phyloP scores from a whole-genome alignment of 2,113 vertebrate genomes.

The Pyxicephalus adspersus region DNA sequence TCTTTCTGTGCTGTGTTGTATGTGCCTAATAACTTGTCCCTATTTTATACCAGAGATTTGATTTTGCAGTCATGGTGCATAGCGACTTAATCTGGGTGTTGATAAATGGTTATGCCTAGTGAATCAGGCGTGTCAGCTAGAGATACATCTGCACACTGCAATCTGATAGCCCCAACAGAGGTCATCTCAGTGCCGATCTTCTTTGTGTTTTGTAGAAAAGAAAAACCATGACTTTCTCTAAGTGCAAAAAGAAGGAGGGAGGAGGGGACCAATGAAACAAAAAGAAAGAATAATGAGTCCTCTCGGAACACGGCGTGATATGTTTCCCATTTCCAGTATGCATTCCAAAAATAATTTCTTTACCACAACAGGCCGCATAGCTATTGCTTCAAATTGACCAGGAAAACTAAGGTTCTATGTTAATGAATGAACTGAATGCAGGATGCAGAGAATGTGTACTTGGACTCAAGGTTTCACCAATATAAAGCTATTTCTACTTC shows the following conservation, averaged over 20 bases:
- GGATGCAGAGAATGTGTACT: background rate
- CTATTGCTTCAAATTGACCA: conserved; percentile 21
- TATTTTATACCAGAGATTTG: conserved; percentile 5
- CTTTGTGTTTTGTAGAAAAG: conserved; percentile 23
- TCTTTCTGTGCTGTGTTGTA: background rate
- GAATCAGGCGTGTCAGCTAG: conserved; percentile 45
- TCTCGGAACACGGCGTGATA: conserved; percentile 50
- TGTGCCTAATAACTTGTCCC: background rate
- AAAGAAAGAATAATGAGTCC: conserved; percentile 18
- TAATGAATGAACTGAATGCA: conserved; percentile 9
- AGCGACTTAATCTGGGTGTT: conserved; percentile 31
- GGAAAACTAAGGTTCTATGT: conserved; percentile 12
- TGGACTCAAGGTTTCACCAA: background rate
- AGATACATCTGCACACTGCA: conserved; percentile 38
- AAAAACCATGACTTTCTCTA: conserved; percentile 12
- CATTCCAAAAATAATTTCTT: conserved; percentile 36
- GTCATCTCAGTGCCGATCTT: conserved; percentile 45
- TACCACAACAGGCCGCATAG: conserved; percentile 18
- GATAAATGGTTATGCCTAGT: conserved; percentile 37
- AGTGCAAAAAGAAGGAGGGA: conserved; percentile 23
- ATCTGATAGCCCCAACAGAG: conserved; percentile 40
- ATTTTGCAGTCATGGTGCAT: conserved; percentile 38
- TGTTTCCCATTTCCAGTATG: conserved; percentile 44
- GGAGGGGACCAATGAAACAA: conserved; percentile 50
- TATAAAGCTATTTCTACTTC: background rate